Conservation (phyloP, 2,888 invertebrate species). For the Chesias legatella region DNA sequence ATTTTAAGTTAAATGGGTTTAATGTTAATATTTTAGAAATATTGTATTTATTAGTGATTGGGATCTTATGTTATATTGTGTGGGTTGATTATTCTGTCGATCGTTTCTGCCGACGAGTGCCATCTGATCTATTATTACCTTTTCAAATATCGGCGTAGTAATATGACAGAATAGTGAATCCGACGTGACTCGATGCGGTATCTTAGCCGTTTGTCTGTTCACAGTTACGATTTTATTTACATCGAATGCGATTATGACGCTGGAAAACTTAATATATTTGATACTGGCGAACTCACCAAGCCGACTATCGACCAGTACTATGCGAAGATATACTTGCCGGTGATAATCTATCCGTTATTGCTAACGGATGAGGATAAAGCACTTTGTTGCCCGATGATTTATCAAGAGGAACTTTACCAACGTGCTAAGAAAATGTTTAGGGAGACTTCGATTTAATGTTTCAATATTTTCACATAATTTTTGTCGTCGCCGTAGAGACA, state of each 20-base stretch:
- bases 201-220: not conserved
- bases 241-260: not conserved
- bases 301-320: not conserved
- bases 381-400: not conserved
- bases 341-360: conserved; percentile 1
- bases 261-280: not conserved
- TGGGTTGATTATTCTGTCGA: conserved; percentile 3
- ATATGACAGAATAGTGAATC: no score
- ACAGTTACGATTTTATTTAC: conserved; percentile 1
- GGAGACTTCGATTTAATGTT: not conserved
- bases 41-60: conserved; percentile 6
- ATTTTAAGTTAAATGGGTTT: conserved; percentile 29
- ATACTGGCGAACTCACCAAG: not conserved
- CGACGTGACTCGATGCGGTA: no score
- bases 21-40: conserved; percentile 13
- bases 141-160: no score
- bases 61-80: conserved; percentile 2
- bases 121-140: no score
- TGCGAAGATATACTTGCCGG: not conserved
- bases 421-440: not conserved
- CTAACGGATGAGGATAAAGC: conserved; percentile 1
- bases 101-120: not conserved
- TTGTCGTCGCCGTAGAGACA: not conserved
- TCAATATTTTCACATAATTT: not conserved
- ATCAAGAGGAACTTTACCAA: not conserved